phyloP scores from a whole-genome alignment of 2,888 invertebrate species.

The Thereva nobilitata region DNA sequence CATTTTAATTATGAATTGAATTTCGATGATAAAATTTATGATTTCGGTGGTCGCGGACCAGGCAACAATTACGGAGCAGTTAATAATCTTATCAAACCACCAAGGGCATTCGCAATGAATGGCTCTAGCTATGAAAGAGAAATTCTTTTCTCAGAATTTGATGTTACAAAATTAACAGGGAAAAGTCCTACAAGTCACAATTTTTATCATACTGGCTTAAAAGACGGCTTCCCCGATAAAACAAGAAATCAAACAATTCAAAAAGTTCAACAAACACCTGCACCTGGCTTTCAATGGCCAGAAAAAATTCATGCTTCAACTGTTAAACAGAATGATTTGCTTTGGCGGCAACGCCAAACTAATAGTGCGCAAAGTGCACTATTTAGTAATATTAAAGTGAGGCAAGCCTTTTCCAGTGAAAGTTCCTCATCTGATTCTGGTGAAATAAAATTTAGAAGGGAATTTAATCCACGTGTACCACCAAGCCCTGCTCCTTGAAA shows the following conservation, averaged over 20 bases:
- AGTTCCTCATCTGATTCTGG: slow-evolving; percentile 57
- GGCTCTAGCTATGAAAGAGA: slow-evolving; percentile 44
- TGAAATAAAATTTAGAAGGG: slow-evolving; percentile 55
- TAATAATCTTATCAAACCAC: slow-evolving; percentile 46
- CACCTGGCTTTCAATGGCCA: slow-evolving; percentile 57
- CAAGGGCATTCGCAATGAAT: slow-evolving; percentile 47
- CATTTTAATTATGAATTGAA: slow-evolving; percentile 25
- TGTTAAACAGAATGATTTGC: slow-evolving; percentile 56
- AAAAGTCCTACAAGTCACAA: slow-evolving; percentile 56
- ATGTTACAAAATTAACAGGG: slow-evolving; percentile 58
- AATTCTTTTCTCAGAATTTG: slow-evolving; percentile 55
- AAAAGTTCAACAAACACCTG: slow-evolving; percentile 28
- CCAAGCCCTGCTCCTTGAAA: slow-evolving; percentile 60
- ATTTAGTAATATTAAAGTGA: slow-evolving; percentile 43
- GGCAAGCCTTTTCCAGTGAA: slow-evolving; percentile 52
- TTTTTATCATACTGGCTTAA: slow-evolving; percentile 38
- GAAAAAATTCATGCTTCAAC: slow-evolving; percentile 58
- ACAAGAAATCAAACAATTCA: slow-evolving; percentile 3
- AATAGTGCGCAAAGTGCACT: slow-evolving; percentile 39
- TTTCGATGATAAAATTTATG: slow-evolving; percentile 54
- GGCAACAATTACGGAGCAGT: slow-evolving; percentile 50
- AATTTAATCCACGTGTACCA: slow-evolving; percentile 56
- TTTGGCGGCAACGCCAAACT: slow-evolving; percentile 53
- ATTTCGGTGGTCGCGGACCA: slow-evolving; percentile 53
- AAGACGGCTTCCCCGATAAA: slow-evolving; percentile 8